phyloP scores from a whole-genome alignment of 2,797 vertebrate species.

The Acrossocheilus fasciatus region DNA sequence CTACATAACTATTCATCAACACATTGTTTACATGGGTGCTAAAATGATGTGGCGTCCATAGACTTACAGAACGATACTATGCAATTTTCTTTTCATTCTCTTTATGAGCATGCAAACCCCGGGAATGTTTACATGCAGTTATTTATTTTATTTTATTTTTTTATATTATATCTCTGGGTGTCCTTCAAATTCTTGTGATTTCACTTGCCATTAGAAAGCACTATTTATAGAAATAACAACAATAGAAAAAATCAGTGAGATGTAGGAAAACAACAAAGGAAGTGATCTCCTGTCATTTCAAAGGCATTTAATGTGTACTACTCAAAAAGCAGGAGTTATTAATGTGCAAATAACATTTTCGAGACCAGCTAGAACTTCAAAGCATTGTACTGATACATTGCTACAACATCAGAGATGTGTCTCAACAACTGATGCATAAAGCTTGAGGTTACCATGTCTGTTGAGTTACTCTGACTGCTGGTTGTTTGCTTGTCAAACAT shows the following conservation, averaged over 20 bases:
- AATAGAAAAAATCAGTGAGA: slow-evolving; percentile 12
- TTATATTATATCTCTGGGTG: background rate
- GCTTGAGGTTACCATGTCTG: background rate
- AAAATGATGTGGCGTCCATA: background rate
- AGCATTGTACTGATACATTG: slow-evolving; percentile 14
- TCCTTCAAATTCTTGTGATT: slow-evolving; percentile 27
- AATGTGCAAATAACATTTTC: slow-evolving; percentile 8
- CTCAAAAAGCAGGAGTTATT: slow-evolving; percentile 13
- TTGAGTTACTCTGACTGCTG: slow-evolving; percentile 10
- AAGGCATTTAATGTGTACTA: slow-evolving; percentile 16
- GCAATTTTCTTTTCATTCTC: background rate
- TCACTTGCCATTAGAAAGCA: slow-evolving; percentile 22
- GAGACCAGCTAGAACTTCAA: slow-evolving; percentile 14
- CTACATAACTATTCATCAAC: background rate
- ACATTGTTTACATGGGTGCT: background rate
- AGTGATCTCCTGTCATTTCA: slow-evolving; percentile 16
- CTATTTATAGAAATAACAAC: slow-evolving; percentile 51
- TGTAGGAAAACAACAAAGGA: background rate
- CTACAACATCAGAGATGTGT: slow-evolving; percentile 10
- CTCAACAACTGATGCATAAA: slow-evolving; percentile 1
- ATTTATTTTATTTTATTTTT: no score
- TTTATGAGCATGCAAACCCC: background rate
- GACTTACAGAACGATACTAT: background rate
- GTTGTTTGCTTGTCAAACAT: slow-evolving; percentile 31
- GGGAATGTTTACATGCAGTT: background rate